Percentiles rank a stretch among this genome's conserved stretches.
Evolutionary conservation across 2,113 vertebrate species (phyloP).

Genomic region (Okapia johnstoni): DNA sequence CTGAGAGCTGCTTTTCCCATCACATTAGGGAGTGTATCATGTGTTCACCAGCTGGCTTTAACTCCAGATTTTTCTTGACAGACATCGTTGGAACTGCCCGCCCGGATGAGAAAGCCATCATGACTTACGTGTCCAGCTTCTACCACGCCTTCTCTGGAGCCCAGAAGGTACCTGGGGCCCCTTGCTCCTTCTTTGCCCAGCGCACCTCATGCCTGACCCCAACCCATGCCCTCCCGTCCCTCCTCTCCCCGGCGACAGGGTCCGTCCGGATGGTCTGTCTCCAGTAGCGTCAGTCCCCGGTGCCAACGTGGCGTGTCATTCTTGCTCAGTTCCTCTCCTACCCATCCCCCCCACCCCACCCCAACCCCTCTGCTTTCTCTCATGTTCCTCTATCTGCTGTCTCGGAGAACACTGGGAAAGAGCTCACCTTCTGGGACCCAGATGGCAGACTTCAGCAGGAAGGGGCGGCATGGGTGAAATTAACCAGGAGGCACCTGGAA

Average conservation of each 20-base stretch:
- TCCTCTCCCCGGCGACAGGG: constrained; percentile 66
- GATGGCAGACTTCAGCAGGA: not conserved
- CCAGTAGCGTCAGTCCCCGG: constrained; percentile 74
- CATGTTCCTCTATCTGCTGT: not conserved
- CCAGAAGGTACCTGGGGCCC: constrained; percentile 96
- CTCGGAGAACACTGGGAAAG: not conserved
- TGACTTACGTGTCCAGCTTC: constrained; percentile 99
- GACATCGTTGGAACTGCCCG: constrained; percentile 99
- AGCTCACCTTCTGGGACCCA: not conserved
- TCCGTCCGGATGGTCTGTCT: constrained; percentile 73
- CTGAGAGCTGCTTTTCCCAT: not conserved
- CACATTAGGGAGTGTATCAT: not conserved
- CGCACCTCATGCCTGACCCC: constrained; percentile 69
- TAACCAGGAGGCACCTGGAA: not conserved
- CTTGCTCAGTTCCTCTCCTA: not conserved
- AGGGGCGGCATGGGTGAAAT: not conserved
- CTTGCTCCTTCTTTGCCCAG: constrained; percentile 72
- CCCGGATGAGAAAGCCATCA: constrained; percentile 99
- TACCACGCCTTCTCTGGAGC: constrained; percentile 99
- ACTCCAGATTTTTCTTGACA: constrained; percentile 84
- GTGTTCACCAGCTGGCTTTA: constrained; percentile 70
- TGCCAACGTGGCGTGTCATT: constrained; percentile 61
- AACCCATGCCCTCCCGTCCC: constrained; percentile 67
- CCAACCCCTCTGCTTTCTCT: not conserved
- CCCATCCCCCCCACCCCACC: not conserved